Percentiles rank a stretch among this genome's conserved stretches.
Conservation (phyloP, 1,140 invertebrate genomes). For the Ceratosolen solmsi region DNA sequence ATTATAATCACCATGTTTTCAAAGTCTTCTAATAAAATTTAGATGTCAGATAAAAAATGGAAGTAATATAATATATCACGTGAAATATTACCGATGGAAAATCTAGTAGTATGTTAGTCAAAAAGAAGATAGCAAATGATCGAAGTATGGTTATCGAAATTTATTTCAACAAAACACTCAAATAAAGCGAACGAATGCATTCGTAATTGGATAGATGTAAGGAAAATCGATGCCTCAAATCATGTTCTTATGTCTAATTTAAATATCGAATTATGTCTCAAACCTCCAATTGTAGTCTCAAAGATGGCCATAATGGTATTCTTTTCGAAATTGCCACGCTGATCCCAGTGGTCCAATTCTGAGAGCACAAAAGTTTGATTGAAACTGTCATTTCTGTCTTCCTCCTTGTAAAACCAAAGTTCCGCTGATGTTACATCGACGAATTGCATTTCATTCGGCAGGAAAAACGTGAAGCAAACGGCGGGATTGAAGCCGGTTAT, state of each 20-base stretch:
- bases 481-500: constrained; percentile 75
- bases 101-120: too few relatives aligned
- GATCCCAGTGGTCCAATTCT: constrained; percentile 84
- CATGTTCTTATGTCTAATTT: too few relatives aligned
- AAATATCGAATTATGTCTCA: too few relatives aligned
- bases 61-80: too few relatives aligned
- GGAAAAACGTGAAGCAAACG: constrained; percentile 80
- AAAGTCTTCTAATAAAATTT: too few relatives aligned
- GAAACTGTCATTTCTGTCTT: constrained; percentile 75
- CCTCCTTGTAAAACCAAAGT: constrained; percentile 85
- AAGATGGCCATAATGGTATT: constrained; percentile 83
- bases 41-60: too few relatives aligned
- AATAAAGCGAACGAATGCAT: background rate
- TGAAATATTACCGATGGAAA: too few relatives aligned
- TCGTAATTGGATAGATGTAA: background rate
- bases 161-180: too few relatives aligned
- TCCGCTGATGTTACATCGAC: constrained; percentile 83
- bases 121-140: too few relatives aligned
- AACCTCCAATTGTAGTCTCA: constrained; percentile 80
- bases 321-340: constrained; percentile 80
- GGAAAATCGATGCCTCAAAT: too few relatives aligned
- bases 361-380: constrained; percentile 86
- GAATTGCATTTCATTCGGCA: constrained; percentile 80
- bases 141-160: too few relatives aligned
- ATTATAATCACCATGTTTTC: too few relatives aligned